Evolutionary conservation across 2,888 invertebrate species (phyloP).

Genomic region (Heliconius cydno): DNA sequence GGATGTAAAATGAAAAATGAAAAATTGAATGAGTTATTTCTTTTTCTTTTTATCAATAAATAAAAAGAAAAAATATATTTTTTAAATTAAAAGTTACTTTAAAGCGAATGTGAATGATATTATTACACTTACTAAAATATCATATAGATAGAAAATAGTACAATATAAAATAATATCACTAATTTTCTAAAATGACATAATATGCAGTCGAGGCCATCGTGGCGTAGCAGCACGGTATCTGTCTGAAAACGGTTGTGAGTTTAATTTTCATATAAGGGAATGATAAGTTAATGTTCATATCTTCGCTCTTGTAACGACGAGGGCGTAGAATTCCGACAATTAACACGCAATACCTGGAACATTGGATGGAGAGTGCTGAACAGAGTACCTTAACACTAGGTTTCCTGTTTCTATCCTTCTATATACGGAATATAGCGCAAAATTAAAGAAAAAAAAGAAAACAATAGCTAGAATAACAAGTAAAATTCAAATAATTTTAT

Average conservation of each 20-base stretch:
- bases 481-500: slow-evolving; percentile 23
- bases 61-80: too few relatives aligned
- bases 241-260: too few relatives aligned
- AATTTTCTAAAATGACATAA: too few relatives aligned
- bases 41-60: background rate
- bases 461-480: background rate
- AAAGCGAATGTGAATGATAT: too few relatives aligned
- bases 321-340: background rate
- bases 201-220: too few relatives aligned
- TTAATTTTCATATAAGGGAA: background rate
- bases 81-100: too few relatives aligned
- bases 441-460: background rate
- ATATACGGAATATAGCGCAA: background rate
- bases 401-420: background rate
- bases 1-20: background rate
- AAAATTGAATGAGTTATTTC: background rate
- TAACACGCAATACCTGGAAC: background rate
- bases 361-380: background rate
- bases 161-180: too few relatives aligned
- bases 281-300: background rate
- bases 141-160: too few relatives aligned
- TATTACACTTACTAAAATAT: too few relatives aligned
- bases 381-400: background rate
- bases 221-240: too few relatives aligned
- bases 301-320: background rate